These are phyloP conservation scores for Strigops habroptila DNA, from an alignment of 2,113 vertebrate genomes.

Conservation along the genomic window DNA sequence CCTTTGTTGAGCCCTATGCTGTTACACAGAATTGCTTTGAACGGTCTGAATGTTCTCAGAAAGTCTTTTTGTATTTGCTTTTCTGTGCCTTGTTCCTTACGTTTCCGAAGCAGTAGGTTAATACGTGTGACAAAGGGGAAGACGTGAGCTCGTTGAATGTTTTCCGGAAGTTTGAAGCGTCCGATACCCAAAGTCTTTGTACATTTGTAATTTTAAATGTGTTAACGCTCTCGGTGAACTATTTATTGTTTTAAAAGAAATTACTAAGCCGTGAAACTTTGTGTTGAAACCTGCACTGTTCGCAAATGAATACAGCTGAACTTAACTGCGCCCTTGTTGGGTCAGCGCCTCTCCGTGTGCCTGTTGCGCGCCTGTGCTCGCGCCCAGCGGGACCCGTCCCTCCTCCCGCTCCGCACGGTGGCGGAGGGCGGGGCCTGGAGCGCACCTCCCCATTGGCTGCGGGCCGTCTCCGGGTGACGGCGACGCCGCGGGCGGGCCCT, in stretches of 20 bases:
- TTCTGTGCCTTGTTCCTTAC: constrained; percentile 51
- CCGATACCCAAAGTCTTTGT: constrained; percentile 62
- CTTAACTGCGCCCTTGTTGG: background rate
- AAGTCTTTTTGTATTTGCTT: constrained; percentile 34
- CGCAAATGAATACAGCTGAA: constrained; percentile 9
- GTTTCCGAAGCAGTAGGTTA: background rate
- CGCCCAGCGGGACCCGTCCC: too few relatives aligned
- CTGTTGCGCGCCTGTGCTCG: background rate
- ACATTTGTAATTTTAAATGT: constrained; percentile 64
- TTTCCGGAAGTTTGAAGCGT: background rate
- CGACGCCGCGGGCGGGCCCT: background rate
- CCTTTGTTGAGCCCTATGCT: constrained; percentile 21
- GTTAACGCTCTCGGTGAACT: constrained; percentile 44
- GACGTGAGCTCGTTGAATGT: constrained; percentile 1
- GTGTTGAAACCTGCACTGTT: constrained; percentile 1
- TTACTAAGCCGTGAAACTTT: background rate
- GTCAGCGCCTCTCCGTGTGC: accelerated
- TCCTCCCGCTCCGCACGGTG: background rate
- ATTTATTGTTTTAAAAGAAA: constrained; percentile 61
- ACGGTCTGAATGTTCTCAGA: background rate
- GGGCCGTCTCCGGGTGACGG: constrained; percentile 2
- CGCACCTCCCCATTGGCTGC: background rate
- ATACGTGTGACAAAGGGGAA: background rate
- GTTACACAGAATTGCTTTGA: background rate
- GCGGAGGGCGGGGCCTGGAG: too few relatives aligned